Evolutionary conservation across 2,797 vertebrate species (phyloP).

Genomic region (Denticeps clupeoides): DNA sequence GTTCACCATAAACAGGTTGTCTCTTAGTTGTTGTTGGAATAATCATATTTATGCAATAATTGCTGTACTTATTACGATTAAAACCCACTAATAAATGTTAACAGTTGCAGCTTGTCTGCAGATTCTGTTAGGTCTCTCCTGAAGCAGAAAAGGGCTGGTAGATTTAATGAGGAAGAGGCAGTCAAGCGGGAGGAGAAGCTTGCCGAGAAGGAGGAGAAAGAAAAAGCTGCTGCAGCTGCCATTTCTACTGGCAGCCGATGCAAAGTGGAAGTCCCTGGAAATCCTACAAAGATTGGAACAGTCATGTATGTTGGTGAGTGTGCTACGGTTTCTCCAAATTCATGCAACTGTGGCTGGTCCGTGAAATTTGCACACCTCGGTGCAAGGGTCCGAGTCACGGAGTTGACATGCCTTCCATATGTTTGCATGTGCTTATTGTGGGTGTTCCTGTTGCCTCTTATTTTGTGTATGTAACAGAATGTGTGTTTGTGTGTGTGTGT

Average conservation of each 20-base stretch:
- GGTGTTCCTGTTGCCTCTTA: too few species aligned
- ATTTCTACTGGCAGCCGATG: conserved; percentile 70
- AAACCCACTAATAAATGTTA: too few species aligned
- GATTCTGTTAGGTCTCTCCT: conserved; percentile 72
- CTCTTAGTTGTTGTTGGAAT: too few species aligned
- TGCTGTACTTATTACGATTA: too few species aligned
- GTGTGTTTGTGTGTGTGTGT: neutral
- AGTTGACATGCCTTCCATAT: too few species aligned
- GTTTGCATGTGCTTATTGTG: too few species aligned
- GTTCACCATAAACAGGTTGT: too few species aligned
- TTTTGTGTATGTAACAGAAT: too few species aligned
- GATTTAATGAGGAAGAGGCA: conserved; percentile 59
- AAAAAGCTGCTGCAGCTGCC: conserved; percentile 53
- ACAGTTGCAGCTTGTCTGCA: conserved; percentile 24
- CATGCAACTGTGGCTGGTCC: too few species aligned
- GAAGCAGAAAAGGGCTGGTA: conserved; percentile 68
- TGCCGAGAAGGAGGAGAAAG: conserved; percentile 49
- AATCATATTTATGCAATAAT: too few species aligned
- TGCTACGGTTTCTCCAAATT: neutral
- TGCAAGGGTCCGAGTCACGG: too few species aligned
- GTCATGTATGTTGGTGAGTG: conserved; percentile 84
- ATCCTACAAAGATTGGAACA: conserved; percentile 68
- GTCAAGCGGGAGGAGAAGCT: conserved; percentile 49
- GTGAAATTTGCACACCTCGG: too few species aligned
- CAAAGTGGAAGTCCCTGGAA: conserved; percentile 61